A percentile compares a stretch with the other conserved stretches of the same genome.
phyloP scores from a whole-genome alignment of 2,113 vertebrate genomes.

The Lophochroa leadbeateri region DNA sequence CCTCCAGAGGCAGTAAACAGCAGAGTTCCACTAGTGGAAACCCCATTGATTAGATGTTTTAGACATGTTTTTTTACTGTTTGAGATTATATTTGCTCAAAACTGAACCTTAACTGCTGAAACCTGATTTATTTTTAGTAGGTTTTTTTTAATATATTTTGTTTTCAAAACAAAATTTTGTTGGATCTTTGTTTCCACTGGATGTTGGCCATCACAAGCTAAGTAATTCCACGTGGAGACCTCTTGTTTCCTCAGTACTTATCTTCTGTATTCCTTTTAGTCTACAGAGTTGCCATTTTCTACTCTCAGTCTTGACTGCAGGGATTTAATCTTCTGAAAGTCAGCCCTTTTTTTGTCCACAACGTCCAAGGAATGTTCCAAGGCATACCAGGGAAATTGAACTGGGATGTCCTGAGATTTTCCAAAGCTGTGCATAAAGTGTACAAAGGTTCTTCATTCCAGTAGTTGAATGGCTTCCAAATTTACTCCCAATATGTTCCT shows the following conservation, averaged over 20 bases:
- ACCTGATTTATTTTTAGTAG: not conserved
- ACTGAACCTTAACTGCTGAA: not conserved
- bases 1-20: not conserved
- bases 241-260: not conserved
- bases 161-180: not conserved
- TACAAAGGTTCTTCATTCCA: not conserved
- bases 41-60: not conserved
- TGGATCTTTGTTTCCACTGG: slow-evolving; percentile 8
- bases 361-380: not conserved
- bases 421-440: not conserved
- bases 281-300: not conserved
- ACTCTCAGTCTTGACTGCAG: not conserved
- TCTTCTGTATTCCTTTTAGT: not conserved
- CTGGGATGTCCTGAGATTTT: not conserved
- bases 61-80: not conserved
- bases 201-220: not conserved
- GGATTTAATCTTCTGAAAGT: not conserved
- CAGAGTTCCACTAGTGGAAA: not conserved
- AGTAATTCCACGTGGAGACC: not conserved
- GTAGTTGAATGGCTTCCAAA: not conserved
- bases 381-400: not conserved
- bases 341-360: not conserved
- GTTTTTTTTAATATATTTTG: not conserved
- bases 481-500: not conserved
- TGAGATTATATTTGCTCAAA: not conserved